A percentile compares a stretch with the other conserved stretches of the same genome.
These are phyloP conservation scores for Laupala kohalensis DNA, from an alignment of 1,140 invertebrate species.

Conservation along the genomic window DNA sequence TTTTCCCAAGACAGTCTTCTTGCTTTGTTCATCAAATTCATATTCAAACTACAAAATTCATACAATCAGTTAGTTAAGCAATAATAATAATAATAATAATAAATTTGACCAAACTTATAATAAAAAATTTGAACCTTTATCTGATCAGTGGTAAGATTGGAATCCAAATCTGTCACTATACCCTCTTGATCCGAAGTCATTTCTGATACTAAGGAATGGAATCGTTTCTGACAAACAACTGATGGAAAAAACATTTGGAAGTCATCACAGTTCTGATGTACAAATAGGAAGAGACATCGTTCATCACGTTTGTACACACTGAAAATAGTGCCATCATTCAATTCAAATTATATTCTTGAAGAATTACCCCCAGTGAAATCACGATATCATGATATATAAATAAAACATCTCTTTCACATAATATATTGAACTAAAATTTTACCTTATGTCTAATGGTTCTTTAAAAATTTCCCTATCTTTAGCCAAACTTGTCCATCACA, in stretches of 20 bases:
- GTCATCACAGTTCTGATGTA: constrained; percentile 95
- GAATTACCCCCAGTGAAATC: too few relatives aligned
- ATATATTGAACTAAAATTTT: too few relatives aligned
- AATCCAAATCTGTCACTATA: constrained; percentile 68
- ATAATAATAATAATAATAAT: neutral
- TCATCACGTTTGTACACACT: constrained; percentile 92
- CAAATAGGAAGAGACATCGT: constrained; percentile 90
- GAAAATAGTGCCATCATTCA: constrained; percentile 21
- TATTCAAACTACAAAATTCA: constrained; percentile 71
- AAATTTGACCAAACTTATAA: neutral
- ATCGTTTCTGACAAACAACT: constrained; percentile 62
- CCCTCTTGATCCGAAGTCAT: constrained; percentile 77
- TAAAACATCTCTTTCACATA: too few relatives aligned
- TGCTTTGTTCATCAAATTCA: constrained; percentile 82
- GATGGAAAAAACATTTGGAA: constrained; percentile 98
- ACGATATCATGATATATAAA: too few relatives aligned
- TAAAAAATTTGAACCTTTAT: constrained; percentile 40
- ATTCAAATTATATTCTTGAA: neutral
- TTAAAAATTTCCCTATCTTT: too few relatives aligned
- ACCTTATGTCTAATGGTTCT: too few relatives aligned
- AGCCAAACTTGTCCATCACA: too few relatives aligned
- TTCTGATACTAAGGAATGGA: constrained; percentile 67
- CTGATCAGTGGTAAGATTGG: constrained; percentile 51
- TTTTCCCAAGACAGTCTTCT: constrained; percentile 78
- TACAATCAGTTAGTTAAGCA: neutral